Base-by-base conservation (phyloP, 1,140 invertebrate species). In the Portunus trituberculatus region DNA sequence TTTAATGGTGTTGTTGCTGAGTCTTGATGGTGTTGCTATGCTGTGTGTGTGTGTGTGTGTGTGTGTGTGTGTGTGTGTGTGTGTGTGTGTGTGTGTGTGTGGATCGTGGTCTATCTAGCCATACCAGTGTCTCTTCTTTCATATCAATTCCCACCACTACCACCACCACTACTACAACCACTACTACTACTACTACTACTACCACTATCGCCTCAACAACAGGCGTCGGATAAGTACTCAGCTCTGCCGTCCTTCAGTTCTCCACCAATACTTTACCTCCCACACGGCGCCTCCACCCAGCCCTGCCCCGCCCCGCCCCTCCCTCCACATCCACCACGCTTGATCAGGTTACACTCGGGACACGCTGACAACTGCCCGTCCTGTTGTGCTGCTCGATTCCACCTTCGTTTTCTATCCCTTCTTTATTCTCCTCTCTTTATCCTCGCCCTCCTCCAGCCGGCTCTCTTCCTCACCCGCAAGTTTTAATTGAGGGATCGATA, bases 401-500 rank as follows among this genome's bases (percentile, higher is more conserved):
- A 76, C 67, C 20, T 20, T 25, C 10, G 52, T 76, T 76, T 76
- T n/a, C 67, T 76, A 76, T n/a, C 67, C 20, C 67, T 20, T n/a
- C n/a, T 76, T 76, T n/a, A 12, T 76, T 25, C 67, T 76, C 67
- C 67, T 76, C 67, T 76, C 52, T 59, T 59, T 20, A 59, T 59
- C 52, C 20, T 59, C 52, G 12, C 12, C 52, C 52, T 20, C 52
- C 52, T 59, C 52, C 52, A 4, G 12, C 52, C 20, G 10, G 12
- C 20, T 20, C 52, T 59, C 52, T 20, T 59, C 20, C 67, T n/a
- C 67, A 76, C 67, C n/a, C n/a, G 67, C 67, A 76, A 7, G 20
- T 76, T 76, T 76, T 76, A 76, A 76, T 76, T 76, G 67, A 10
- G 67, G 67, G 52, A 59, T 59, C 67, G 67, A 76, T 76, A 76